Evolutionary conservation across 2,113 vertebrate genomes (phyloP).

Genomic region (Alexandromys fortis): DNA sequence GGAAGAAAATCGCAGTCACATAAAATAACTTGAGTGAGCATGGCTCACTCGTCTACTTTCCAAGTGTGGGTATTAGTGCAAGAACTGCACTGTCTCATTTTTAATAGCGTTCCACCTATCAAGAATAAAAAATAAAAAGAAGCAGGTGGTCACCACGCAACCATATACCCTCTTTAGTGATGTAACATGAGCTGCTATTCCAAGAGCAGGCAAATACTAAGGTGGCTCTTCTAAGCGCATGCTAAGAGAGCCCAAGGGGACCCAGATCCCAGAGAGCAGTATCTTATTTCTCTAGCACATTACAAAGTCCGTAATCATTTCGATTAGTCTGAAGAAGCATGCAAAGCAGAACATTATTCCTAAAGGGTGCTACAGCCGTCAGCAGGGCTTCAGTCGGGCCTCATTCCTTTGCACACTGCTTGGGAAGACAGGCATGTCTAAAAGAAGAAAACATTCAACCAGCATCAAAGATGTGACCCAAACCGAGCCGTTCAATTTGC

Average conservation of each 20-base stretch:
- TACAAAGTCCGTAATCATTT: neutral
- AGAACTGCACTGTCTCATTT: neutral
- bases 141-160: neutral
- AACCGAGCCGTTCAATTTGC: slow-evolving; percentile 24
- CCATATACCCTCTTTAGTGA: neutral
- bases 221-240: neutral
- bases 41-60: neutral
- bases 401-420: slow-evolving; percentile 6
- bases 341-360: slow-evolving; percentile 20
- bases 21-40: neutral
- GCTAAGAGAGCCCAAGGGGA: neutral
- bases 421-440: slow-evolving; percentile 22
- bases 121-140: neutral
- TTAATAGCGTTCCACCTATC: neutral
- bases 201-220: neutral
- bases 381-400: neutral
- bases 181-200: neutral
- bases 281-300: neutral
- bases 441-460: slow-evolving; percentile 14
- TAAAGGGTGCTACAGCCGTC: neutral
- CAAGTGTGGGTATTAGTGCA: slow-evolving; percentile 15
- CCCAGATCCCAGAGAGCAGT: neutral
- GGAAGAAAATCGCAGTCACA: neutral
- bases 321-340: slow-evolving; percentile 20
- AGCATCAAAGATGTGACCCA: neutral